Percentiles rank a stretch among this genome's conserved stretches.
These are phyloP conservation scores for Lepidotrigona ventralis DNA, from an alignment of 1,140 invertebrate species.

Conservation along the genomic window DNA sequence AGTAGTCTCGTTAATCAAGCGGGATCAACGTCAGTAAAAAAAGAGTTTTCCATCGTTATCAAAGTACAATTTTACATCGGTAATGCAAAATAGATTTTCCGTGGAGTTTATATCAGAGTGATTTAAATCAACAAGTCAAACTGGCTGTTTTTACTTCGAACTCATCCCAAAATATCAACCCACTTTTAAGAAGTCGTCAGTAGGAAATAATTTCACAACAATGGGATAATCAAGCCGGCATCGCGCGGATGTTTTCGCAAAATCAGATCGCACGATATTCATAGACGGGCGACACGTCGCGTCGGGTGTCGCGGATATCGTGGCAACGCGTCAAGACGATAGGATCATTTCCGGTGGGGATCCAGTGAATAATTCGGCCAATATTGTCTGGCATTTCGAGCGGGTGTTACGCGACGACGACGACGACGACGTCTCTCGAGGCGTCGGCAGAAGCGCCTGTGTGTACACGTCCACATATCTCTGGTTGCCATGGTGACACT, in stretches of 20 bases:
- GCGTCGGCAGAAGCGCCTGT: constrained; percentile 19
- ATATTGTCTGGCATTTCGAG: constrained; percentile 41
- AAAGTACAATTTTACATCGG: no score
- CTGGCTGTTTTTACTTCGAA: no score
- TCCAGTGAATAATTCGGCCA: constrained; percentile 43
- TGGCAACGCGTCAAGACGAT: constrained; percentile 21
- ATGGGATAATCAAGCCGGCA: background rate
- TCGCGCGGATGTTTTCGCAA: no score
- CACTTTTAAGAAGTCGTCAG: no score
- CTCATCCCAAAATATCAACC: no score
- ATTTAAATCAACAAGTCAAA: no score
- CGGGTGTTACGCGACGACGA: constrained; percentile 23
- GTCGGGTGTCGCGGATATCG: background rate
- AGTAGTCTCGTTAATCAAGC: no score
- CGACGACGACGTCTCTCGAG: constrained; percentile 31
- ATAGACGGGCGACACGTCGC: no score
- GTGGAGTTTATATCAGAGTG: no score
- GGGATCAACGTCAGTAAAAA: no score
- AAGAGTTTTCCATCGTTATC: no score
- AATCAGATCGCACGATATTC: background rate
- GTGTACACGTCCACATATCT: constrained; percentile 2
- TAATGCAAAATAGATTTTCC: no score
- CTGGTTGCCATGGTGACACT: constrained; percentile 35
- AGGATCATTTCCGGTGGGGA: constrained; percentile 24
- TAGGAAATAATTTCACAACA: background rate